Conservation (phyloP, 1,140 invertebrate genomes). For the Neotoxoptera formosana region DNA sequence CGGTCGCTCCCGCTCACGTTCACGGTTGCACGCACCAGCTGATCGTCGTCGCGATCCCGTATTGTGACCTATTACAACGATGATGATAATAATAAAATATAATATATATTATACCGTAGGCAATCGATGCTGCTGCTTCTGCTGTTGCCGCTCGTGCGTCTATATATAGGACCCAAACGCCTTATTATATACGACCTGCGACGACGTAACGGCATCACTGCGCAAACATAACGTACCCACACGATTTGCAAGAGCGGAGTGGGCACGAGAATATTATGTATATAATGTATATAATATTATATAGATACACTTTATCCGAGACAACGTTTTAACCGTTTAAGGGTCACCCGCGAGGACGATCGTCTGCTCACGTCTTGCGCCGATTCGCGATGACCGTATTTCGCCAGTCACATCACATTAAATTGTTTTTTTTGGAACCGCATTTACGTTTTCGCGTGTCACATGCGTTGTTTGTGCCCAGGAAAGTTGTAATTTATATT, state of each 20-base stretch:
- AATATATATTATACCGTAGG: background rate
- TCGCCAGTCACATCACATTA: too few relatives aligned
- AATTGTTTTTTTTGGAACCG: too few relatives aligned
- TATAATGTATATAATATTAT: background rate
- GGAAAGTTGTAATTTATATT: too few relatives aligned
- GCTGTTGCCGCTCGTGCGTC: background rate
- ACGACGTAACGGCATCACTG: background rate
- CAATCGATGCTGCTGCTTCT: background rate
- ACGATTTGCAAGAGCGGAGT: background rate
- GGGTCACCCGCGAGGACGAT: background rate
- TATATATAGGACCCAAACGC: background rate
- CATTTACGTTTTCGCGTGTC: too few relatives aligned
- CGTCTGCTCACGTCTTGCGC: background rate
- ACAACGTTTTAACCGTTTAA: too few relatives aligned
- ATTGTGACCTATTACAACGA: constrained; percentile 27
- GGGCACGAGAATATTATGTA: background rate
- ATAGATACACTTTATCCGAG: background rate
- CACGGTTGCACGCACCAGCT: constrained; percentile 53
- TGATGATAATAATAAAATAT: background rate
- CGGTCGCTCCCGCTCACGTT: constrained; percentile 14
- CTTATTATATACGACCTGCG: background rate
- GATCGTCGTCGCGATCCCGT: constrained; percentile 30
- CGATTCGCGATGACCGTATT: background rate
- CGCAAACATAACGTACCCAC: background rate
- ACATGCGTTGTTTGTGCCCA: too few relatives aligned